A percentile compares a stretch with the other conserved stretches of the same genome.
These are phyloP conservation scores for Himalopsyche anomala DNA, from an alignment of 2,888 invertebrate genomes.

Conservation along the genomic window DNA sequence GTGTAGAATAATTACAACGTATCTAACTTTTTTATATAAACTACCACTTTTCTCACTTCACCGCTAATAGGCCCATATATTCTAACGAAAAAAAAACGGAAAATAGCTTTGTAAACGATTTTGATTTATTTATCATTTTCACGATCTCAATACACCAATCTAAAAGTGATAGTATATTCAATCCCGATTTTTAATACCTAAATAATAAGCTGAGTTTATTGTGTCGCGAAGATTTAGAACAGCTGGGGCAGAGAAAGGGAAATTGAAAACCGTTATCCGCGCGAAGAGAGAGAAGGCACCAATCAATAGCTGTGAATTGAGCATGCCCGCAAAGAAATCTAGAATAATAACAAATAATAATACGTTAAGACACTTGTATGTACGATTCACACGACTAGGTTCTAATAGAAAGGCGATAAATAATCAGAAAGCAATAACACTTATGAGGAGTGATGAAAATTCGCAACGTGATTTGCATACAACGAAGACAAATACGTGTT, in stretches of 20 bases:
- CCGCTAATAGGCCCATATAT: too few relatives aligned
- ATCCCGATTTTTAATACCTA: too few relatives aligned
- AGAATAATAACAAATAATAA: constrained; percentile 36
- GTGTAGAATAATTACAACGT: too few relatives aligned
- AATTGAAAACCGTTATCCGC: constrained; percentile 34
- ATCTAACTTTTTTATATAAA: too few relatives aligned
- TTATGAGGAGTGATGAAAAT: background rate
- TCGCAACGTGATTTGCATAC: background rate
- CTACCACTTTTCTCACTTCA: too few relatives aligned
- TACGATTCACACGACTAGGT: constrained; percentile 36
- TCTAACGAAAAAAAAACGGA: too few relatives aligned
- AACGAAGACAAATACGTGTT: background rate
- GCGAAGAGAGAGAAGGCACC: constrained; percentile 31
- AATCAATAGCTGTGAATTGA: constrained; percentile 38
- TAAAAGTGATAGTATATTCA: too few relatives aligned
- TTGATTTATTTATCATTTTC: too few relatives aligned
- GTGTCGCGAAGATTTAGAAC: background rate
- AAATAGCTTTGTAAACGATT: too few relatives aligned
- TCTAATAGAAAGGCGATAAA: constrained; percentile 4
- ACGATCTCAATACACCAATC: too few relatives aligned
- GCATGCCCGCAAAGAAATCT: constrained; percentile 37
- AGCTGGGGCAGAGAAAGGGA: constrained; percentile 19
- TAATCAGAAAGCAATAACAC: constrained; percentile 7
- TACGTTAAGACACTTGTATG: background rate
- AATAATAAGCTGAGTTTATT: too few relatives aligned